A percentile compares a stretch with the other conserved stretches of the same genome.
Conservation (phyloP, 2,888 invertebrate genomes). For the Priocnemis perturbator region DNA sequence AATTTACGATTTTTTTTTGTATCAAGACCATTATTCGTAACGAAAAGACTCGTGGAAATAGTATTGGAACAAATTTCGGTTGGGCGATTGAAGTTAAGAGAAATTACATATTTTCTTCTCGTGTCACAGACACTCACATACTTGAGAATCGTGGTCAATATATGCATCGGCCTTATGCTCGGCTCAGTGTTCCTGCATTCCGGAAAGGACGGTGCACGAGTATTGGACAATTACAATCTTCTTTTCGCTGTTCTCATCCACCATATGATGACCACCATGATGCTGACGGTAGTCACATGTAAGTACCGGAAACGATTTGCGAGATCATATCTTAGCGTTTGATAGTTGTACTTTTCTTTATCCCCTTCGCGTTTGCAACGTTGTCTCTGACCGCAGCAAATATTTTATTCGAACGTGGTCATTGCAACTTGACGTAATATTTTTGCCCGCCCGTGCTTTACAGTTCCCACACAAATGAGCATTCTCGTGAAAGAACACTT, state of each 20-base stretch:
- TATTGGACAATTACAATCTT: constrained; percentile 90
- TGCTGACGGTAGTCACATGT: constrained; percentile 92
- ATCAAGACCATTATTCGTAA: too few species aligned
- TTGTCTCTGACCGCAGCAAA: background rate
- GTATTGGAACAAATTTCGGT: too few species aligned
- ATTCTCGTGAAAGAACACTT: constrained; percentile 90
- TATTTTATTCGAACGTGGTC: too few species aligned
- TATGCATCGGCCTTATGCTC: constrained; percentile 85
- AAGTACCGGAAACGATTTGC: constrained; percentile 71
- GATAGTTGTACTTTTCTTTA: background rate
- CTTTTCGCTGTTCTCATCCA: constrained; percentile 95
- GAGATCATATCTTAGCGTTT: background rate
- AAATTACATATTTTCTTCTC: background rate
- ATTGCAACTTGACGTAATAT: too few species aligned
- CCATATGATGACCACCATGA: constrained; percentile 94
- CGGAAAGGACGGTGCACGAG: constrained; percentile 86
- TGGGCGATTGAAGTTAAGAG: too few species aligned
- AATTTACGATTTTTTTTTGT: too few species aligned
- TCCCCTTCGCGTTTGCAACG: background rate
- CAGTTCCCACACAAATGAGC: constrained; percentile 89
- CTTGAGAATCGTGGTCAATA: constrained; percentile 84
- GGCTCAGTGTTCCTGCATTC: constrained; percentile 85
- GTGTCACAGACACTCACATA: constrained; percentile 84
- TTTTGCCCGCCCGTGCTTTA: constrained; percentile 14
- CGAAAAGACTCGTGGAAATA: too few species aligned